These are phyloP conservation scores for Drosophila funebris DNA, from an alignment of 1,140 invertebrate genomes.

Conservation along the genomic window DNA sequence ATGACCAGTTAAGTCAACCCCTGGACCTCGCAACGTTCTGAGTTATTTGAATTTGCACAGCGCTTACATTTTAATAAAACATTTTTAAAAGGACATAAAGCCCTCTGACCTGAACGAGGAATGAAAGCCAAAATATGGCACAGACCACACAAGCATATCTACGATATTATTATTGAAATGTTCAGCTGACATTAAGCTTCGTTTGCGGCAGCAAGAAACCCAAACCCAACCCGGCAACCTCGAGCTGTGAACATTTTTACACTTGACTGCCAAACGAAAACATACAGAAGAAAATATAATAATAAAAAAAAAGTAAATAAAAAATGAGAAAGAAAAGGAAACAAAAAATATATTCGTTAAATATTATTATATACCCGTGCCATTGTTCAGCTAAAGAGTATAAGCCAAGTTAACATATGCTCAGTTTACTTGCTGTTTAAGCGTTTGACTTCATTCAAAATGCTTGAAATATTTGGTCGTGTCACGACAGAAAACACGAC, in stretches of 20 bases:
- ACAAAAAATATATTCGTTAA: conserved; percentile 16
- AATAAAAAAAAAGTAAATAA: not conserved
- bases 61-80: conserved; percentile 64
- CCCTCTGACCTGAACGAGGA: conserved; percentile 15
- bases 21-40: conserved; percentile 9
- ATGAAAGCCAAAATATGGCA: conserved; percentile 38
- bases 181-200: conserved; percentile 55
- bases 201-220: conserved; percentile 39
- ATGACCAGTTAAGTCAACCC: conserved; percentile 80
- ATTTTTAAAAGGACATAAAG: conserved; percentile 66
- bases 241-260: conserved; percentile 56
- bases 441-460: too few relatives aligned
- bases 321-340: not conserved
- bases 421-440: not conserved
- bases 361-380: conserved; percentile 21
- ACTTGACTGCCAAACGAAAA: conserved; percentile 39
- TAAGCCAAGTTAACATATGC: conserved; percentile 3
- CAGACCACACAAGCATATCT: conserved; percentile 11
- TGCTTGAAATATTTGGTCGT: too few relatives aligned
- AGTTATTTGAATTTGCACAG: conserved; percentile 47
- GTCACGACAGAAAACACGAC: too few relatives aligned
- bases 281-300: conserved; percentile 16
- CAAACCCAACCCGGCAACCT: conserved; percentile 37
- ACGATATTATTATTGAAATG: conserved; percentile 58
- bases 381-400: conserved; percentile 6